Conservation (phyloP, 2,113 vertebrate genomes). For the Lates calcarifer region DNA sequence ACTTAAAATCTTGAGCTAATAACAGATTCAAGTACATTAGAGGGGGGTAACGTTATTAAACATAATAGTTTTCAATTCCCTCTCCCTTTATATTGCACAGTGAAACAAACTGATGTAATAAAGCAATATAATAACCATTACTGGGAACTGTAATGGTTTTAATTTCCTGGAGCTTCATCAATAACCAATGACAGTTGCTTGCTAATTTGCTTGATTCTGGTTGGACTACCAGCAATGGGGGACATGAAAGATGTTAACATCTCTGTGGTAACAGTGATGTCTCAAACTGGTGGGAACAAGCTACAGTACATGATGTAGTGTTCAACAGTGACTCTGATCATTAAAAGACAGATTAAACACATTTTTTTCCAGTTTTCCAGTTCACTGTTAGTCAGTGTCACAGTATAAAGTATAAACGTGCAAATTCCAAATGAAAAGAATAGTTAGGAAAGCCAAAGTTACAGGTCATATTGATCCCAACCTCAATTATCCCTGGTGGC, state of each 20-base stretch:
- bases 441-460: not conserved
- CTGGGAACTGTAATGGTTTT: conserved; percentile 12
- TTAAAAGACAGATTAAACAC: not conserved
- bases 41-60: not conserved
- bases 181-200: not conserved
- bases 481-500: not conserved
- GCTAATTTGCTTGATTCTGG: not conserved
- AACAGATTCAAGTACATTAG: too few relatives aligned
- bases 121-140: not conserved
- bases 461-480: not conserved
- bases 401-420: too few relatives aligned
- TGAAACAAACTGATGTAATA: not conserved
- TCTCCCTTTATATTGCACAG: not conserved
- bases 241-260: not conserved
- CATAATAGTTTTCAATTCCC: not conserved
- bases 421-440: not conserved
- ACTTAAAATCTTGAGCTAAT: too few relatives aligned
- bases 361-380: not conserved
- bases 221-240: not conserved
- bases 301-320: not conserved
- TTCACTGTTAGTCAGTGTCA: too few relatives aligned
- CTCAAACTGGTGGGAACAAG: not conserved
- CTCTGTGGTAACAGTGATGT: not conserved
- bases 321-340: not conserved
- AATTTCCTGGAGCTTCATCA: conserved; percentile 3